phyloP scores from a whole-genome alignment of 2,888 invertebrate genomes.

The Xestia c-nigrum region DNA sequence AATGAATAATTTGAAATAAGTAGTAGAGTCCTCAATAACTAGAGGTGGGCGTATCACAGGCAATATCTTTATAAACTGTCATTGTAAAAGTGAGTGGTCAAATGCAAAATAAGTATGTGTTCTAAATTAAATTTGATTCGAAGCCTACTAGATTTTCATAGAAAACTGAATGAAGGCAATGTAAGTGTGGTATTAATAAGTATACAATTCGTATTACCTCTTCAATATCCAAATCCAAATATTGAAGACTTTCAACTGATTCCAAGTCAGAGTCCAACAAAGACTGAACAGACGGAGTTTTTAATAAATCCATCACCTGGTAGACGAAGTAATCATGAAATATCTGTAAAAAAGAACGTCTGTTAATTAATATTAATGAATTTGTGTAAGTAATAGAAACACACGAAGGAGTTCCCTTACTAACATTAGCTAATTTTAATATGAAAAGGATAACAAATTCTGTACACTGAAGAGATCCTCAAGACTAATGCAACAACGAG shows the following conservation, averaged over 20 bases:
- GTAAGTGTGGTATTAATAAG: not conserved
- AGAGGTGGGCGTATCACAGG: constrained; percentile 44
- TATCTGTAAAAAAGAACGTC: constrained; percentile 25
- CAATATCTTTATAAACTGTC: not conserved
- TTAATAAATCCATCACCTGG: constrained; percentile 83
- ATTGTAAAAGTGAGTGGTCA: not conserved
- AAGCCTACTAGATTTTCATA: not conserved
- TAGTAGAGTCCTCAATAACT: not conserved
- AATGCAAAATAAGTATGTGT: not conserved
- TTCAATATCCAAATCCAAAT: constrained; percentile 93
- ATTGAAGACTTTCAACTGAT: constrained; percentile 92
- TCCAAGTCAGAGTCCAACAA: constrained; percentile 92
- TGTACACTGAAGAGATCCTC: not conserved
- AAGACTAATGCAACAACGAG: not conserved
- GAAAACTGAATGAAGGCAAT: not conserved
- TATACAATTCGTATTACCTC: constrained; percentile 87
- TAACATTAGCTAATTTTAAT: not conserved
- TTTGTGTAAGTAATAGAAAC: not conserved
- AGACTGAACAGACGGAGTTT: constrained; percentile 90
- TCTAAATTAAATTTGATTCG: not conserved
- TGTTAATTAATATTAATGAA: not conserved
- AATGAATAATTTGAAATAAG: not conserved
- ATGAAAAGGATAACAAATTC: not conserved
- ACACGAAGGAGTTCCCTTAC: not conserved
- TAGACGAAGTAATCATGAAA: not conserved